Evolutionary conservation across 2,113 vertebrate species (phyloP).

Genomic region (Recurvirostra avosetta): DNA sequence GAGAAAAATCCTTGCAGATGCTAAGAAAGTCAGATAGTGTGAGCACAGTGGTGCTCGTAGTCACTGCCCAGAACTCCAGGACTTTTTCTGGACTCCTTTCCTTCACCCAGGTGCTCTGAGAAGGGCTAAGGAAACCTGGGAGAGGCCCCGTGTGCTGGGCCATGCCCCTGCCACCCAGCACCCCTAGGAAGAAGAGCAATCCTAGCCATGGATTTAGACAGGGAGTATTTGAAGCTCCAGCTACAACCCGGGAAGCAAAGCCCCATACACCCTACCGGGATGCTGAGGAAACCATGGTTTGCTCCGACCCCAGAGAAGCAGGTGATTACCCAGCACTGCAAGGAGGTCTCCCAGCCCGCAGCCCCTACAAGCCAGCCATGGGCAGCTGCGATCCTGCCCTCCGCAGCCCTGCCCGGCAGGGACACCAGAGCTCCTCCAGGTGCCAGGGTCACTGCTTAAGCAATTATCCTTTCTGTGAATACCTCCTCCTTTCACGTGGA

Average conservation of each 20-base stretch:
- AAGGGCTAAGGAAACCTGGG: neutral
- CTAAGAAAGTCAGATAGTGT: neutral
- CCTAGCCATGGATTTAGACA: neutral
- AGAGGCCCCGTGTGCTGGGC: neutral
- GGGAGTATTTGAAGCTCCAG: neutral
- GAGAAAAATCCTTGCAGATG: neutral
- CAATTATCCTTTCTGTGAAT: slow-evolving; percentile 57
- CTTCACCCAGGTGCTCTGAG: neutral
- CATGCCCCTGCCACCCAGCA: neutral
- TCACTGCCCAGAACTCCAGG: neutral
- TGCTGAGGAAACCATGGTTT: rapidly evolving
- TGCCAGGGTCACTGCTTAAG: slow-evolving; percentile 44
- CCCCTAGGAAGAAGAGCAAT: neutral
- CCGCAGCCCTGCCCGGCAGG: neutral
- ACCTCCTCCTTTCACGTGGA: neutral
- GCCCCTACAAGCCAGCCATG: neutral
- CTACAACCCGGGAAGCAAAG: neutral
- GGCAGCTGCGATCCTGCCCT: neutral
- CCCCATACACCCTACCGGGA: rapidly evolving
- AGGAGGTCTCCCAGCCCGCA: neutral
- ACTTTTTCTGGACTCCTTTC: neutral
- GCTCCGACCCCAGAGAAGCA: neutral
- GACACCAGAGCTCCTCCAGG: neutral
- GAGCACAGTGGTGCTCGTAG: neutral
- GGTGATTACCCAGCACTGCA: neutral